Conservation (phyloP, 2,888 invertebrate species). For the Trissonchulus sp. region DNA sequence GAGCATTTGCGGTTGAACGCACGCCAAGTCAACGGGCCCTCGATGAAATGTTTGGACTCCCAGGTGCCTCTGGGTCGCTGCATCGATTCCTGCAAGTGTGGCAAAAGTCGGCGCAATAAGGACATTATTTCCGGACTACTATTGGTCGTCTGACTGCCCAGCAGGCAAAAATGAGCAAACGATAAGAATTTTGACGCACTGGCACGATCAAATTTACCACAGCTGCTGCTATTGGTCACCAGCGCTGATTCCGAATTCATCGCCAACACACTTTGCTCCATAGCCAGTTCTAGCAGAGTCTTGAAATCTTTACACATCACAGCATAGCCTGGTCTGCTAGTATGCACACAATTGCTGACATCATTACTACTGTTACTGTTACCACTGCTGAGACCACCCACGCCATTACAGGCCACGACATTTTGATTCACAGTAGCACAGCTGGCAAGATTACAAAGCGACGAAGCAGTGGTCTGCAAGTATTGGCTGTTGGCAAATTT, state of each 20-base stretch:
- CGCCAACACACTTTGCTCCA: background rate
- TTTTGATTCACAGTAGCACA: background rate
- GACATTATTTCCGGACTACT: background rate
- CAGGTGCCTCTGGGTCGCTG: constrained; percentile 73
- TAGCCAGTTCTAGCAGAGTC: background rate
- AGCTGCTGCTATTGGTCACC: background rate
- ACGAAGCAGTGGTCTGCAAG: background rate
- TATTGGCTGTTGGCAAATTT: background rate
- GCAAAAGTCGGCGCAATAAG: constrained; percentile 63
- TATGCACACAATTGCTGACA: background rate
- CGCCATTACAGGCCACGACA: too few relatives aligned
- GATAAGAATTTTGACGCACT: background rate
- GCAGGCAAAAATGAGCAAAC: background rate
- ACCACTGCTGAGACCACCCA: too few relatives aligned
- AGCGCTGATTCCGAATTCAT: background rate
- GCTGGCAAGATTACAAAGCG: background rate
- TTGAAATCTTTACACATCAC: background rate
- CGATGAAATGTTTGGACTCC: constrained; percentile 83
- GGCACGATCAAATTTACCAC: background rate
- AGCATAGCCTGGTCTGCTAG: background rate
- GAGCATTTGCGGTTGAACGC: constrained; percentile 72
- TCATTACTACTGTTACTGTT: too few relatives aligned
- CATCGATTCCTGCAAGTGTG: constrained; percentile 86
- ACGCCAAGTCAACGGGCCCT: constrained; percentile 95
- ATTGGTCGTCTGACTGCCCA: background rate